phyloP scores from a whole-genome alignment of 2,113 vertebrate species.

The Pavo muticus region DNA sequence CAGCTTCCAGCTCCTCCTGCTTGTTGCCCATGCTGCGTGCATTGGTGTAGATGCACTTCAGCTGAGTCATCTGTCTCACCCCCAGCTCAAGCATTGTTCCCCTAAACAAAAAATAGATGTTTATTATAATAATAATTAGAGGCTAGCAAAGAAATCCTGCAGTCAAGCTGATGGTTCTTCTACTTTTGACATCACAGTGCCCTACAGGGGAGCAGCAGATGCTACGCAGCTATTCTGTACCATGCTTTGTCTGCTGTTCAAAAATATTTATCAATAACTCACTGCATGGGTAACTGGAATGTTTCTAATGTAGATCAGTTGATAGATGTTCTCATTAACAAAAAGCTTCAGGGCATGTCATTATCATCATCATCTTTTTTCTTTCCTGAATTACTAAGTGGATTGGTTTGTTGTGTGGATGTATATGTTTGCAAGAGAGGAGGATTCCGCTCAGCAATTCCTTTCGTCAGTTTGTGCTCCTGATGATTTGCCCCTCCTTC shows the following conservation, averaged over 20 bases:
- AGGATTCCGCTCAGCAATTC: not conserved
- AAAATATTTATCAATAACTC: not conserved
- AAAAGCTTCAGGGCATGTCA: slow-evolving; percentile 13
- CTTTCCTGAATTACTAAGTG: not conserved
- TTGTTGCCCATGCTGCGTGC: too few species aligned
- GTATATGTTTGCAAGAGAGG: not conserved
- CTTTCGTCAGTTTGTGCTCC: not conserved
- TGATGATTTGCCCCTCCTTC: not conserved
- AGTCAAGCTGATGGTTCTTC: not conserved
- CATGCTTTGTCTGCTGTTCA: not conserved
- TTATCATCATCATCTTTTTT: not conserved
- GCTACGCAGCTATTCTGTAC: not conserved
- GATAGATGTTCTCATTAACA: slow-evolving; percentile 31
- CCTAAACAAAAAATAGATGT: not conserved
- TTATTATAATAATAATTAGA: not conserved
- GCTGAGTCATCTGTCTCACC: too few species aligned
- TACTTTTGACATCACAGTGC: not conserved
- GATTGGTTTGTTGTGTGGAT: not conserved
- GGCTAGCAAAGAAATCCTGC: not conserved
- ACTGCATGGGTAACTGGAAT: not conserved
- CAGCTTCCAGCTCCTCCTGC: too few species aligned
- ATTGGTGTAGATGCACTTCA: too few species aligned
- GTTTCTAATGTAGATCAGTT: not conserved
- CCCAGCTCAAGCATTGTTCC: too few species aligned
- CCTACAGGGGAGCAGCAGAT: not conserved